A percentile compares a stretch with the other conserved stretches of the same genome.
Conservation (phyloP, 1,140 invertebrate genomes). For the Ectropis grisescens region DNA sequence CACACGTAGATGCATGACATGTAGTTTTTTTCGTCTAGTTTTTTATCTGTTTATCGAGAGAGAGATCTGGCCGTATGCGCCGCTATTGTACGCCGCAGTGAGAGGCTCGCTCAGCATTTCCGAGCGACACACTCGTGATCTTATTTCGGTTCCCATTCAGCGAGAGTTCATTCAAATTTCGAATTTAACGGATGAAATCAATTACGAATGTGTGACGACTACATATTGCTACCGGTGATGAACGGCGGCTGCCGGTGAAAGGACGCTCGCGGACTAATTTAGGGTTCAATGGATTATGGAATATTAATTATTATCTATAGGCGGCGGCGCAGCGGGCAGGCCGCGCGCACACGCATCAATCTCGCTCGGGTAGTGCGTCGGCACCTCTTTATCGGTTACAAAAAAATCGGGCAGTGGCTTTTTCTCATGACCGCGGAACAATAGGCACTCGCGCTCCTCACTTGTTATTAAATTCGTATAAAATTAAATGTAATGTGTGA, state of each 20-base stretch:
- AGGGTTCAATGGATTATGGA: conserved; percentile 57
- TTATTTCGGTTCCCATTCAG: conserved; percentile 59
- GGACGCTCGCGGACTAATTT: conserved; percentile 21
- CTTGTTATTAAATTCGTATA: conserved; percentile 70
- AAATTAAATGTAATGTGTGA: conserved; percentile 68
- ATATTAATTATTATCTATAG: conserved; percentile 57
- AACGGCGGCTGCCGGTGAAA: conserved; percentile 28
- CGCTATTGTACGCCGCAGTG: conserved; percentile 43
- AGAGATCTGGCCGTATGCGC: conserved; percentile 52
- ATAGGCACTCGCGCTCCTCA: conserved; percentile 43
- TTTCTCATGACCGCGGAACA: conserved; percentile 58
- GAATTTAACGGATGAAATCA: conserved; percentile 56
- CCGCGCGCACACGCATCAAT: conserved; percentile 53
- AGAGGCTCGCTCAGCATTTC: conserved; percentile 22
- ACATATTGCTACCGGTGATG: conserved; percentile 44
- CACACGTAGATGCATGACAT: conserved; percentile 67
- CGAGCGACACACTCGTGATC: conserved; percentile 40
- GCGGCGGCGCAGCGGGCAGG: conserved; percentile 43
- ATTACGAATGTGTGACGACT: conserved; percentile 50
- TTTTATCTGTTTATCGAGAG: conserved; percentile 55
- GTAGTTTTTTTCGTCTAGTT: conserved; percentile 54
- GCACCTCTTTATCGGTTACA: conserved; percentile 60
- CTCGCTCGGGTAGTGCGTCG: conserved; percentile 53
- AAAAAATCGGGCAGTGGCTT: conserved; percentile 46
- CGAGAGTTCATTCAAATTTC: conserved; percentile 52